phyloP scores from a whole-genome alignment of 2,113 vertebrate species.

The Gavia stellata region DNA sequence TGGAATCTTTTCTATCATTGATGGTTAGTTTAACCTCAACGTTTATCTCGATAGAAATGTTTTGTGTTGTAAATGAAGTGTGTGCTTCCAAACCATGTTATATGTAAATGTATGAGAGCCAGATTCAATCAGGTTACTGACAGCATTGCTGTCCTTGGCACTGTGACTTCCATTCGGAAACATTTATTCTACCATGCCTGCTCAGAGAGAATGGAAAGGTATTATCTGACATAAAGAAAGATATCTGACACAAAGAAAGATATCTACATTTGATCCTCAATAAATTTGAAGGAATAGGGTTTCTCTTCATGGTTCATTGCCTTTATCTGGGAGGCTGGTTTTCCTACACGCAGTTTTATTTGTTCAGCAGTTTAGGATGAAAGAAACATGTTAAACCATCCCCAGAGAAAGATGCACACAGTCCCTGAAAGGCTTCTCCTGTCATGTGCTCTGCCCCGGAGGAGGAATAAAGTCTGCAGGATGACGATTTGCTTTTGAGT shows the following conservation, averaged over 20 bases:
- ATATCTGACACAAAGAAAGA: conserved; percentile 20
- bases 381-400: not conserved
- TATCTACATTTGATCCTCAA: conserved; percentile 35
- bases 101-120: not conserved
- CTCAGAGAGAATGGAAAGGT: not conserved
- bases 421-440: not conserved
- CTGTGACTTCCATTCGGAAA: not conserved
- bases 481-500: not conserved
- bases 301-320: not conserved
- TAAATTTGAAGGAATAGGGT: conserved; percentile 25
- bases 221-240: conserved; percentile 9
- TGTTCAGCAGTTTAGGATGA: conserved; percentile 9
- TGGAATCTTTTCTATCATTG: not conserved
- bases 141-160: not conserved
- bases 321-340: conserved; percentile 3
- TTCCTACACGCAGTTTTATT: not conserved
- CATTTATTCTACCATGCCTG: not conserved
- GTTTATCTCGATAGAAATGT: not conserved
- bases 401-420: not conserved
- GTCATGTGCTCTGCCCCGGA: not conserved
- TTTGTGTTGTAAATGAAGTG: not conserved
- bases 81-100: not conserved
- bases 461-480: not conserved
- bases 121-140: not conserved
- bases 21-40: not conserved